Conservation (phyloP, 2,797 vertebrate species). For the Xenopus petersii region DNA sequence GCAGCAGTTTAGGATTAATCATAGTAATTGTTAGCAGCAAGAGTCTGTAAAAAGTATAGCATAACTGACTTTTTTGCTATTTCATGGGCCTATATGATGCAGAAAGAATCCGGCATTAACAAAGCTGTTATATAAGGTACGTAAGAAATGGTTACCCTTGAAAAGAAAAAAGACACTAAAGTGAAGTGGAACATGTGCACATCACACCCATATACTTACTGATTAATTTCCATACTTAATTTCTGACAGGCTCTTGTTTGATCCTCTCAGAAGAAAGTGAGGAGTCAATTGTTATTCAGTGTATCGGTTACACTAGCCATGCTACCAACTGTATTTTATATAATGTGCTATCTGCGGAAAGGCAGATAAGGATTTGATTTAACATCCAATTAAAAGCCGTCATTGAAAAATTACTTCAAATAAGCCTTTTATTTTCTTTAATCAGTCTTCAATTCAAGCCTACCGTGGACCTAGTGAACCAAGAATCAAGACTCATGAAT, state of each 20-base stretch:
- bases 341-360: constrained; percentile 87
- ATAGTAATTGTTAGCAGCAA: no score
- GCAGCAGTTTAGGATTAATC: no score
- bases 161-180: constrained; percentile 54
- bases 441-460: constrained; percentile 88
- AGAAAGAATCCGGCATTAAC: neutral
- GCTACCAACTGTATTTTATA: constrained; percentile 78
- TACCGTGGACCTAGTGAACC: constrained; percentile 80
- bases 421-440: constrained; percentile 95
- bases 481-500: constrained; percentile 81
- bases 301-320: constrained; percentile 81
- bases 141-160: constrained; percentile 63
- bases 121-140: constrained; percentile 52
- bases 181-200: constrained; percentile 61
- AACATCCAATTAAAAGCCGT: constrained; percentile 99
- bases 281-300: constrained; percentile 78
- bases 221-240: constrained; percentile 77
- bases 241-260: constrained; percentile 66
- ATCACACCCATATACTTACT: constrained; percentile 64
- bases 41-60: neutral
- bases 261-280: constrained; percentile 61
- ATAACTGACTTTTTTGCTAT: neutral
- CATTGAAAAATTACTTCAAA: constrained; percentile 99
- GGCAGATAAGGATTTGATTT: constrained; percentile 99
- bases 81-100: neutral